phyloP scores from a whole-genome alignment of 2,888 invertebrate species.

The Agrotis clavis region DNA sequence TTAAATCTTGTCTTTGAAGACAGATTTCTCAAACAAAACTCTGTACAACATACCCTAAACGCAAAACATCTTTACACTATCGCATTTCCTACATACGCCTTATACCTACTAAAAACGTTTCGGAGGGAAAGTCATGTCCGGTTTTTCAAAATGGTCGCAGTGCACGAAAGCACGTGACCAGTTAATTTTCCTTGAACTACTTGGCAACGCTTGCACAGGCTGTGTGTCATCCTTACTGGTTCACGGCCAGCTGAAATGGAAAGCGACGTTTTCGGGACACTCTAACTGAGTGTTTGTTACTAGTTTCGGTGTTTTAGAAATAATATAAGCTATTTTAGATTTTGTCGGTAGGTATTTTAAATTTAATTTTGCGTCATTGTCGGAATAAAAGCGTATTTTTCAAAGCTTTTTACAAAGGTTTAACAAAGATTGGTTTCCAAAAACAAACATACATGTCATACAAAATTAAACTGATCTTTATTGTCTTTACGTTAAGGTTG shows the following conservation, averaged over 20 bases:
- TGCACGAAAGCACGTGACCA: background rate
- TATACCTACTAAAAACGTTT: constrained; percentile 14
- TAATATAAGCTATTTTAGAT: background rate
- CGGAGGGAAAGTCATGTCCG: constrained; percentile 4
- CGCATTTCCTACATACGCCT: background rate
- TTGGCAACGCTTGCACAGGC: constrained; percentile 46
- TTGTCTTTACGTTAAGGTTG: too few relatives aligned
- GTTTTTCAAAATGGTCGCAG: constrained; percentile 13
- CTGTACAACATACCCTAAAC: too few relatives aligned
- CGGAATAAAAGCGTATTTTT: too few relatives aligned
- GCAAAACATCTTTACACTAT: background rate
- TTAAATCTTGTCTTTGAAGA: too few relatives aligned
- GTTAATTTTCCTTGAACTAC: constrained; percentile 32
- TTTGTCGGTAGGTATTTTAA: background rate
- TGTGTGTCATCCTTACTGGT: constrained; percentile 24
- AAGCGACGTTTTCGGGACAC: constrained; percentile 1
- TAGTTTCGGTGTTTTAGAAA: background rate
- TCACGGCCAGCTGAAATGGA: constrained; percentile 42
- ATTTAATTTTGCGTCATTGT: too few relatives aligned
- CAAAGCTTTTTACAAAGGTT: too few relatives aligned
- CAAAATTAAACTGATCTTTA: too few relatives aligned
- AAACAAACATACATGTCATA: too few relatives aligned
- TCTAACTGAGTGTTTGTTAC: background rate
- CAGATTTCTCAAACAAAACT: too few relatives aligned
- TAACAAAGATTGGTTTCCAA: too few relatives aligned